Percentiles rank a stretch among this genome's conserved stretches.
Conservation (phyloP, 2,797 vertebrate genomes). For the Malacoraja senta region DNA sequence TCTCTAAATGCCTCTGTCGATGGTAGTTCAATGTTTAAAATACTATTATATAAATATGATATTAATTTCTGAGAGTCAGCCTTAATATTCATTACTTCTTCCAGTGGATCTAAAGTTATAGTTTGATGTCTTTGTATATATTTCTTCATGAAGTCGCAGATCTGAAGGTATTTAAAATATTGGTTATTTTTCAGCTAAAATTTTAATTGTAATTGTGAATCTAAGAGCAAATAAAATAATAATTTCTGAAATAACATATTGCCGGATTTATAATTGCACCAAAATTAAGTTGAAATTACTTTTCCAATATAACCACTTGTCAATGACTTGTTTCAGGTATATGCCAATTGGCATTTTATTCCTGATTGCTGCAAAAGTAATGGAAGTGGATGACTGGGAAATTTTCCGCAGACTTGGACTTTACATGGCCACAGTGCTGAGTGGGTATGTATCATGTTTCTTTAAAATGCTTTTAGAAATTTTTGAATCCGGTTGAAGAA, state of each 20-base stretch:
- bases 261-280: neutral
- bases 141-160: too few relatives aligned
- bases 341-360: slow-evolving; percentile 94
- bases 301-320: neutral
- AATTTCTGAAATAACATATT: neutral
- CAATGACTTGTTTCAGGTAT: slow-evolving; percentile 66
- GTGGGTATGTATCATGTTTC: slow-evolving; percentile 68
- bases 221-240: neutral
- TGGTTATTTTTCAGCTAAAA: too few relatives aligned
- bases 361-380: slow-evolving; percentile 93
- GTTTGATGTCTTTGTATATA: too few relatives aligned
- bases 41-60: too few relatives aligned
- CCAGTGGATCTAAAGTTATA: too few relatives aligned
- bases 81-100: too few relatives aligned
- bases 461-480: neutral
- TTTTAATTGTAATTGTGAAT: too few relatives aligned
- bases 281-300: neutral
- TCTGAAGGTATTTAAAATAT: too few relatives aligned
- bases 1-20: too few relatives aligned
- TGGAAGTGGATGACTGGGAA: slow-evolving; percentile 96
- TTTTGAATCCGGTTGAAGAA: neutral
- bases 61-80: too few relatives aligned
- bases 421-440: slow-evolving; percentile 95
- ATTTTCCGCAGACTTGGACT: slow-evolving; percentile 94
- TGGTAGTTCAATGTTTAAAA: too few relatives aligned